These are phyloP conservation scores for Pithecia hirsuta DNA, from an alignment of 2,797 vertebrate genomes.

Conservation along the genomic window DNA sequence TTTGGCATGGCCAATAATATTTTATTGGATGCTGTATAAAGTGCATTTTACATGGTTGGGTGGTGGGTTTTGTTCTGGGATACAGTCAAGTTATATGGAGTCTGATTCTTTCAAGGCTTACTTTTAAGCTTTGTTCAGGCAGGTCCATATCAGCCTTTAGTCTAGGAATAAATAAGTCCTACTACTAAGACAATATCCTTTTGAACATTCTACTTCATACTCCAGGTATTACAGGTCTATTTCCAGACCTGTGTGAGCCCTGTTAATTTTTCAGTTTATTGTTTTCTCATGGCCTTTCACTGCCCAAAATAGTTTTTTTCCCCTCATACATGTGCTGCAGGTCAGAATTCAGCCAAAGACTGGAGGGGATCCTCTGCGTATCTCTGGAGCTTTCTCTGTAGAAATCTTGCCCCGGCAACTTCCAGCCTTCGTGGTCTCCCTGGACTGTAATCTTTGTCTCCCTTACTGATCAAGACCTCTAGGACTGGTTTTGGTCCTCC, in stretches of 20 bases:
- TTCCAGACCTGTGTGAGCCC: not conserved
- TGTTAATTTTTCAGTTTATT: not conserved
- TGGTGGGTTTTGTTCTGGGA: not conserved
- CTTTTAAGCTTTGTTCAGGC: not conserved
- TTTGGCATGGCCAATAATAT: not conserved
- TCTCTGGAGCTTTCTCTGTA: not conserved
- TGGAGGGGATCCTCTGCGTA: not conserved
- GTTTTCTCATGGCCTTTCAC: not conserved
- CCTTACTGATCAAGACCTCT: not conserved
- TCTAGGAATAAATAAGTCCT: not conserved
- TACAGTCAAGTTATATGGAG: not conserved
- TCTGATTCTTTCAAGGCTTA: not conserved
- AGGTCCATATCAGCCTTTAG: not conserved
- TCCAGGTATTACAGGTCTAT: not conserved
- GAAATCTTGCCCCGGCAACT: not conserved
- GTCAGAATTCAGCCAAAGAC: constrained; percentile 5
- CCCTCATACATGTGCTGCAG: not conserved
- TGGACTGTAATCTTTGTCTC: not conserved
- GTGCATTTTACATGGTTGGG: not conserved
- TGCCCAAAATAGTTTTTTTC: not conserved
- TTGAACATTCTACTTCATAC: not conserved
- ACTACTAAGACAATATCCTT: not conserved
- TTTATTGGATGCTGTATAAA: not conserved
- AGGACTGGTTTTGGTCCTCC: not conserved
- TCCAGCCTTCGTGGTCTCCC: not conserved